Conservation (phyloP, 2,888 invertebrate genomes). For the Microplitis deprimator region DNA sequence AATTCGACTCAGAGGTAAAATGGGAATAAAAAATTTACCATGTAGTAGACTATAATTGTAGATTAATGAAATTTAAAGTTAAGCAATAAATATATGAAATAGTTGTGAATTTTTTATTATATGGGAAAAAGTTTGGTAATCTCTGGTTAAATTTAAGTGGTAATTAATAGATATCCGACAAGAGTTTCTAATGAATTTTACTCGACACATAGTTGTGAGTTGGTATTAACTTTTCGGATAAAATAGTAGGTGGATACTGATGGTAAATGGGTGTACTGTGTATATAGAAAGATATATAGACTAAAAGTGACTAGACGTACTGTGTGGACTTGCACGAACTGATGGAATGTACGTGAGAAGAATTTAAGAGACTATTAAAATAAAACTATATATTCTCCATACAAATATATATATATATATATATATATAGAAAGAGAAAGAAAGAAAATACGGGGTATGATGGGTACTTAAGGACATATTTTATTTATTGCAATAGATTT, state of each 20-base stretch:
- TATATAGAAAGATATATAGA: background rate
- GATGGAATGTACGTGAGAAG: background rate
- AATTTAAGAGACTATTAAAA: background rate
- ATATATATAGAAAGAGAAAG: background rate
- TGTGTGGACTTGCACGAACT: background rate
- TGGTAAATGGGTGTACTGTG: background rate
- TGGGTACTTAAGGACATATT: too few relatives aligned
- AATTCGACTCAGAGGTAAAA: too few relatives aligned
- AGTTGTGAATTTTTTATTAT: background rate
- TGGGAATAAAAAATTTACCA: too few relatives aligned
- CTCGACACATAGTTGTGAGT: conserved; percentile 13
- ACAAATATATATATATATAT: background rate
- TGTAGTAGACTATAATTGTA: too few relatives aligned
- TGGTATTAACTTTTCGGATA: conserved; percentile 2
- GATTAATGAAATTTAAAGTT: too few relatives aligned
- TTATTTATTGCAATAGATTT: too few relatives aligned
- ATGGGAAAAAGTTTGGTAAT: conserved; percentile 5
- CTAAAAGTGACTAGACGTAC: background rate
- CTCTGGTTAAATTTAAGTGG: conserved; percentile 7
- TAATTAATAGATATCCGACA: conserved; percentile 15
- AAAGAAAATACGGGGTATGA: too few relatives aligned
- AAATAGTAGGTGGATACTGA: background rate
- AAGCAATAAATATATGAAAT: too few relatives aligned
- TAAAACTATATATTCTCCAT: background rate
- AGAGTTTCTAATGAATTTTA: conserved; percentile 17